Conservation (phyloP, 2,797 vertebrate species). For the Chiloscyllium punctatum region DNA sequence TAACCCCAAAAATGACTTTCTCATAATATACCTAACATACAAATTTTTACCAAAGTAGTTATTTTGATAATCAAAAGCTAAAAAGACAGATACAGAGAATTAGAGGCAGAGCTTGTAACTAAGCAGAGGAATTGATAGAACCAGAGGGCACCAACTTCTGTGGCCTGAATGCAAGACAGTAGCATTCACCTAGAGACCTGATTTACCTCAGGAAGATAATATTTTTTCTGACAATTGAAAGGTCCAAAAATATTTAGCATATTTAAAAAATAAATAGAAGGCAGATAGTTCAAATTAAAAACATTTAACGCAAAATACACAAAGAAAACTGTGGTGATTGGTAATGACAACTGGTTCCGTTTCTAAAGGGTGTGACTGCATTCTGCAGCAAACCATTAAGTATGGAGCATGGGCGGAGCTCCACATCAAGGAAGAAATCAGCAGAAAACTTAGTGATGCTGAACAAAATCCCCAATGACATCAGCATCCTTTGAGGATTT, state of each 20-base stretch:
- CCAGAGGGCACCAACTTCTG: background rate
- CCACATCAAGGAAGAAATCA: background rate
- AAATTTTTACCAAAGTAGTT: background rate
- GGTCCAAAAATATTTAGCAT: background rate
- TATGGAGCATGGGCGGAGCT: background rate
- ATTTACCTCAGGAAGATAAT: background rate
- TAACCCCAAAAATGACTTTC: background rate
- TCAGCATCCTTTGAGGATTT: conserved; percentile 28
- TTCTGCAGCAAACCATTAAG: background rate
- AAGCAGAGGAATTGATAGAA: background rate
- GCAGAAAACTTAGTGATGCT: background rate
- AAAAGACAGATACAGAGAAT: background rate
- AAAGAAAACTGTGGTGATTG: background rate
- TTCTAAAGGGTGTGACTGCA: background rate
- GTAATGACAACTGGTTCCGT: background rate
- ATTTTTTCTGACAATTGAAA: background rate
- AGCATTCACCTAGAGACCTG: background rate
- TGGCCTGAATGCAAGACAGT: background rate
- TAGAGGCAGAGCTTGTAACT: background rate
- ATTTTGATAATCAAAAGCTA: background rate
- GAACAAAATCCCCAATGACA: background rate
- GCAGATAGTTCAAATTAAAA: background rate
- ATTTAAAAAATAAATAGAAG: background rate
- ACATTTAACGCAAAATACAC: background rate
- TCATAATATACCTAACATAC: background rate